These are phyloP conservation scores for Craseonycteris thonglongyai DNA, from an alignment of 2,113 vertebrate species.

Conservation along the genomic window DNA sequence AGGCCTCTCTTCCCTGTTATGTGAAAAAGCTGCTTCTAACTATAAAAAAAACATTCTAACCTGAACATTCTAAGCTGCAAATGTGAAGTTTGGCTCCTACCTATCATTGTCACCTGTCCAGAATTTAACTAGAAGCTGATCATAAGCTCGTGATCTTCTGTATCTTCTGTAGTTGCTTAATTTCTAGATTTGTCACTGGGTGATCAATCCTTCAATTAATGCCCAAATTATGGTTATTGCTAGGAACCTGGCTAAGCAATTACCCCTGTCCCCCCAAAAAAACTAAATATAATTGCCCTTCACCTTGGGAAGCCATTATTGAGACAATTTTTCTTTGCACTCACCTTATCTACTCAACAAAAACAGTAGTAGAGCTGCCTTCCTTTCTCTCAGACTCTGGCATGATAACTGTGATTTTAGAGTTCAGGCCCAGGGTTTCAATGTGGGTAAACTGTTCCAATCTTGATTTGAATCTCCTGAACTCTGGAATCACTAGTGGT, in stretches of 20 bases:
- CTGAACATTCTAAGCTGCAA: slow-evolving; percentile 45
- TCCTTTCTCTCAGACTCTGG: slow-evolving; percentile 48
- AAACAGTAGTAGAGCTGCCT: slow-evolving; percentile 52
- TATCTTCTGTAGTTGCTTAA: slow-evolving; percentile 63
- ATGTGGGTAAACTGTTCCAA: background rate
- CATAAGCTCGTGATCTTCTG: slow-evolving; percentile 44
- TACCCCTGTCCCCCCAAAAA: background rate
- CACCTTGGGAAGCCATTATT: slow-evolving; percentile 74
- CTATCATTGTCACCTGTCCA: slow-evolving; percentile 16
- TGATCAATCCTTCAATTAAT: slow-evolving; percentile 67
- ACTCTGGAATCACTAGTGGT: background rate
- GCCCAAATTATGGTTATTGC: slow-evolving; percentile 74
- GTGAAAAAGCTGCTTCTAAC: background rate
- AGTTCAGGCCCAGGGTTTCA: background rate
- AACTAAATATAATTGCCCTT: slow-evolving; percentile 75
- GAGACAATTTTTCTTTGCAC: slow-evolving; percentile 76
- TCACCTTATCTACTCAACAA: slow-evolving; percentile 71
- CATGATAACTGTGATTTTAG: background rate
- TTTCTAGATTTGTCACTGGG: slow-evolving; percentile 68
- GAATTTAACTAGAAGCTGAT: slow-evolving; percentile 38
- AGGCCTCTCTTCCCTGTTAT: background rate
- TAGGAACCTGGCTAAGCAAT: slow-evolving; percentile 78
- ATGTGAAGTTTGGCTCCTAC: slow-evolving; percentile 13
- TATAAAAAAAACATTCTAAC: background rate
- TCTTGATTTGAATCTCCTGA: background rate